Percentiles rank a stretch among this genome's conserved stretches.
These are phyloP conservation scores for Eleginops maclovinus DNA, from an alignment of 2,113 vertebrate genomes.

Conservation along the genomic window DNA sequence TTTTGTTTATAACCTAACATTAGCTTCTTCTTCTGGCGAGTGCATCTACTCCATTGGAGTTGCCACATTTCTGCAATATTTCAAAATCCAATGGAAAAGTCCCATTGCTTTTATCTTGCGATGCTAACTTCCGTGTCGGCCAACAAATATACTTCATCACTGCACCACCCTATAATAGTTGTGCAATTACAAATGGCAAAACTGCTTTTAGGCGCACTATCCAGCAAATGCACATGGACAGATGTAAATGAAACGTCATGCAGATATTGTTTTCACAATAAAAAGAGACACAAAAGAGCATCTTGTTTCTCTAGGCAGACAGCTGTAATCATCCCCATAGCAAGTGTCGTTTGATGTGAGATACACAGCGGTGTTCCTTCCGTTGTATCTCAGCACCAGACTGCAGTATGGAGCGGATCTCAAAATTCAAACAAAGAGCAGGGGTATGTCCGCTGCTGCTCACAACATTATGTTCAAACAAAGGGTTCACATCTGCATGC, in stretches of 20 bases:
- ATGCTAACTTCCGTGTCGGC: no score
- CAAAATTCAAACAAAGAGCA: conserved; percentile 44
- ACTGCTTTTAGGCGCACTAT: conserved; percentile 5
- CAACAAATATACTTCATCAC: no score
- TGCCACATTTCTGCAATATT: no score
- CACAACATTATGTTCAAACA: conserved; percentile 31
- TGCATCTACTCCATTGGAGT: no score
- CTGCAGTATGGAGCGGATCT: conserved; percentile 41
- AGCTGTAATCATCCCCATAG: conserved; percentile 44
- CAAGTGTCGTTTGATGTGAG: conserved; percentile 40
- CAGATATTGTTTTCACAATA: conserved; percentile 43
- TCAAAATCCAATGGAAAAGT: no score
- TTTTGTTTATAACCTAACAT: no score
- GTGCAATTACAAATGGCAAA: conserved; percentile 15
- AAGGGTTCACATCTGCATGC: conserved; percentile 44
- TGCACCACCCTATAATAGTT: not conserved
- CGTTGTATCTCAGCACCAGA: conserved; percentile 50
- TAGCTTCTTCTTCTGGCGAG: no score
- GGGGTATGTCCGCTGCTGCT: conserved; percentile 26
- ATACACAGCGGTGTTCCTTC: conserved; percentile 29
- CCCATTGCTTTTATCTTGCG: no score
- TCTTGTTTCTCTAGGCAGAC: conserved; percentile 11
- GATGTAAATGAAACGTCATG: conserved; percentile 54
- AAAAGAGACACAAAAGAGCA: not conserved
- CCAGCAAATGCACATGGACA: not conserved